These are phyloP conservation scores for Barypeithes pellucidus DNA, from an alignment of 2,888 invertebrate species.

Conservation along the genomic window DNA sequence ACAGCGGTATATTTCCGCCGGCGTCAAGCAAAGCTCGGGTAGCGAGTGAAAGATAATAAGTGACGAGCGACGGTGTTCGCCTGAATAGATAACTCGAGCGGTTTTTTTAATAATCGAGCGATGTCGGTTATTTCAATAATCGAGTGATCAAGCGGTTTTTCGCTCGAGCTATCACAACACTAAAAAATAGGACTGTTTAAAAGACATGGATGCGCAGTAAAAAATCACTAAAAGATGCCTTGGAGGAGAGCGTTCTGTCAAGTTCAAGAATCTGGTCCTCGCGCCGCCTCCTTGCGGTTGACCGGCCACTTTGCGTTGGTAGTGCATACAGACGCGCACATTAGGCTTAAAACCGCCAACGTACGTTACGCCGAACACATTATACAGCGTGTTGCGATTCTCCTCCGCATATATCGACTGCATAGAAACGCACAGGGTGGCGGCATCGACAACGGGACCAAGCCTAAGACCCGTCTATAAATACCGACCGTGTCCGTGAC, in stretches of 20 bases:
- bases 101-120: no score
- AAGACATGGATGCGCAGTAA: no score
- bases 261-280: neutral
- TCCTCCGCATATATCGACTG: conserved; percentile 29
- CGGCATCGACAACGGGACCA: conserved; percentile 60
- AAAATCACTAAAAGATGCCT: no score
- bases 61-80: no score
- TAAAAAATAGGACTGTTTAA: no score
- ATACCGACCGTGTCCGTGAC: conserved; percentile 64
- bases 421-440: conserved; percentile 34
- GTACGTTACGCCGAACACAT: conserved; percentile 8
- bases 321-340: conserved; percentile 17
- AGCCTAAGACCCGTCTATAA: conserved; percentile 68
- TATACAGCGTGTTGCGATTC: conserved; percentile 22
- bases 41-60: no score
- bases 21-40: no score
- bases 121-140: no score
- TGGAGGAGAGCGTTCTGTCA: neutral
- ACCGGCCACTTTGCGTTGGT: conserved; percentile 2
- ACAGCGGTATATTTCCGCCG: no score
- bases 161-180: no score
- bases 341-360: conserved; percentile 17
- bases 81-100: no score
- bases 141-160: no score
- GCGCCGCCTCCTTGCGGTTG: neutral